These are phyloP conservation scores for Ectropis grisescens DNA, from an alignment of 1,140 invertebrate genomes.

Conservation along the genomic window DNA sequence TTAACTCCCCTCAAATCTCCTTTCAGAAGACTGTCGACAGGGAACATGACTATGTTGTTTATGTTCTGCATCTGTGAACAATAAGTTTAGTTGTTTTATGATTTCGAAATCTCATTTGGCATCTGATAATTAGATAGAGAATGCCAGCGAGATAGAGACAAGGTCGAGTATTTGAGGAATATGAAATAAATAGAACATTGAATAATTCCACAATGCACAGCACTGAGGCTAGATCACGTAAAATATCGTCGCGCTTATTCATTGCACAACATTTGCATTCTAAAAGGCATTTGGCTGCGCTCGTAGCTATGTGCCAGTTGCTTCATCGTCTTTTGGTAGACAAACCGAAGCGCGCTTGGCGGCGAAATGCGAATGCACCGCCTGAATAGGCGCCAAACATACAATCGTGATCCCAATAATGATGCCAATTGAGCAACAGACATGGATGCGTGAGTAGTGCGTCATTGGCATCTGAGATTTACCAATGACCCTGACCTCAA, in stretches of 20 bases:
- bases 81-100: no score
- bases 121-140: no score
- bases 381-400: slow-evolving; percentile 31
- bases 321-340: slow-evolving; percentile 30
- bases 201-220: no score
- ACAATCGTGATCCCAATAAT: slow-evolving; percentile 32
- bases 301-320: slow-evolving; percentile 6
- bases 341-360: slow-evolving; percentile 14
- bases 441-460: slow-evolving; percentile 8
- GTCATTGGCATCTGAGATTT: slow-evolving; percentile 8
- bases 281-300: slow-evolving; percentile 12
- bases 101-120: no score
- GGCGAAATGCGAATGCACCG: slow-evolving; percentile 34
- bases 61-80: slow-evolving; percentile 93
- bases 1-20: slow-evolving; percentile 93
- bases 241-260: no score
- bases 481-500: slow-evolving; percentile 6
- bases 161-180: no score
- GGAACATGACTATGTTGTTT: slow-evolving; percentile 97
- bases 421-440: slow-evolving; percentile 29
- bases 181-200: no score
- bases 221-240: no score
- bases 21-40: slow-evolving; percentile 94
- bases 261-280: slow-evolving; percentile 24
- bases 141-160: no score